phyloP scores from a whole-genome alignment of 2,113 vertebrate genomes.

The Pomatostomus ruficeps region DNA sequence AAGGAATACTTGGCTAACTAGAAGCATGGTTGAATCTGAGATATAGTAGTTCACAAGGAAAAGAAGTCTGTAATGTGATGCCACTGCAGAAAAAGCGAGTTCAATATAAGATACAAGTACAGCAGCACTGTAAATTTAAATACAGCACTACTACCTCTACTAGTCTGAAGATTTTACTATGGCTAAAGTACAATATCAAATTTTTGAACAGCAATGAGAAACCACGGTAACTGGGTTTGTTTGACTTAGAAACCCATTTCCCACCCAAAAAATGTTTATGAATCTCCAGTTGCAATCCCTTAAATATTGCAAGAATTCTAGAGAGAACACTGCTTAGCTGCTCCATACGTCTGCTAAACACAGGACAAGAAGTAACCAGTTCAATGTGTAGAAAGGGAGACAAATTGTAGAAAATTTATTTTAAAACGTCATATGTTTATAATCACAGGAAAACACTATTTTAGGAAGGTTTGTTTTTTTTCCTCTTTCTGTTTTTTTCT shows the following conservation, averaged over 20 bases:
- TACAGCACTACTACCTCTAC: neutral
- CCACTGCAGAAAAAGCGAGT: neutral
- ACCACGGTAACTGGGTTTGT: neutral
- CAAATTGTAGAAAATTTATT: neutral
- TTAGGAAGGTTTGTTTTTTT: neutral
- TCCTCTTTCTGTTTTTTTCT: neutral
- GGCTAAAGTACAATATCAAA: neutral
- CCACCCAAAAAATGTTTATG: neutral
- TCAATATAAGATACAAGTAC: neutral
- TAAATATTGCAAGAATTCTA: neutral
- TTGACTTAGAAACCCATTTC: neutral
- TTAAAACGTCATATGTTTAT: neutral
- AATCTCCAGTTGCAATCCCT: neutral
- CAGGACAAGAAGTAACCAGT: neutral
- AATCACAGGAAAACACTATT: neutral
- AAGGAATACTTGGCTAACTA: neutral
- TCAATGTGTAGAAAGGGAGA: neutral
- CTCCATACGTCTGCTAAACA: neutral
- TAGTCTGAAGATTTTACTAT: neutral
- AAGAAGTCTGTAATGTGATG: neutral
- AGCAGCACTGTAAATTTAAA: neutral
- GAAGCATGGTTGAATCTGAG: neutral
- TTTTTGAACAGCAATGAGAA: neutral
- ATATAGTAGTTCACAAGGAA: neutral
- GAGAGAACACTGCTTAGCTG: neutral